Percentiles rank a stretch among this genome's conserved stretches.
Conservation (phyloP, 2,888 invertebrate genomes). For the Torymus aiolomorphi region DNA sequence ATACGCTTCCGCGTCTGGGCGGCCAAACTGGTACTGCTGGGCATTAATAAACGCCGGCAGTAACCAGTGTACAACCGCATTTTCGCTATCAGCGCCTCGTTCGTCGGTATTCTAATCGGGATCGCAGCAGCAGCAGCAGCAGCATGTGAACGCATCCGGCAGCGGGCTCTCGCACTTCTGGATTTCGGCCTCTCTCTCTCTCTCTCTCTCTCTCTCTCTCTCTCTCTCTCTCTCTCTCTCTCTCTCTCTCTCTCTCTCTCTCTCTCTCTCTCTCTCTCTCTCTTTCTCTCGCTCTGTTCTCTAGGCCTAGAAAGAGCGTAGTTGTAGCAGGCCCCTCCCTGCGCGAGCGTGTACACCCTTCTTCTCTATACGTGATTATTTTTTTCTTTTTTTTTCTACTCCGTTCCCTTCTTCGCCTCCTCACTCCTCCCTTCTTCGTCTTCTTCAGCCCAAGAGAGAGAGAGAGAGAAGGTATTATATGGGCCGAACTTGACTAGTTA, state of each 20-base stretch:
- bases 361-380: constrained; percentile 17
- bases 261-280: neutral
- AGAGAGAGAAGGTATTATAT: constrained; percentile 39
- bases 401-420: neutral
- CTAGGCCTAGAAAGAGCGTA: neutral
- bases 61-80: constrained; percentile 46
- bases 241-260: constrained; percentile 19
- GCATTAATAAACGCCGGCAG: constrained; percentile 21
- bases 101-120: constrained; percentile 74
- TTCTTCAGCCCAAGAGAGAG: neutral
- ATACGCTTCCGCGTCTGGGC: too few relatives aligned
- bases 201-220: constrained; percentile 25
- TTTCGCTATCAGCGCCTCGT: constrained; percentile 50
- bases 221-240: constrained; percentile 28
- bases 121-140: constrained; percentile 58
- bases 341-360: neutral
- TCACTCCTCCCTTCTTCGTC: constrained; percentile 30
- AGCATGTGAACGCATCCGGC: constrained; percentile 72
- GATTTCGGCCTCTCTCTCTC: constrained; percentile 59
- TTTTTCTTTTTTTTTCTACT: neutral
- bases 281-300: constrained; percentile 31
- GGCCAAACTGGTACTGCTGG: constrained; percentile 31
- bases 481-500: constrained; percentile 65
- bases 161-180: constrained; percentile 67
- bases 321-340: neutral